phyloP scores from a whole-genome alignment of 1,140 invertebrate species.

The Ips nitidus region DNA sequence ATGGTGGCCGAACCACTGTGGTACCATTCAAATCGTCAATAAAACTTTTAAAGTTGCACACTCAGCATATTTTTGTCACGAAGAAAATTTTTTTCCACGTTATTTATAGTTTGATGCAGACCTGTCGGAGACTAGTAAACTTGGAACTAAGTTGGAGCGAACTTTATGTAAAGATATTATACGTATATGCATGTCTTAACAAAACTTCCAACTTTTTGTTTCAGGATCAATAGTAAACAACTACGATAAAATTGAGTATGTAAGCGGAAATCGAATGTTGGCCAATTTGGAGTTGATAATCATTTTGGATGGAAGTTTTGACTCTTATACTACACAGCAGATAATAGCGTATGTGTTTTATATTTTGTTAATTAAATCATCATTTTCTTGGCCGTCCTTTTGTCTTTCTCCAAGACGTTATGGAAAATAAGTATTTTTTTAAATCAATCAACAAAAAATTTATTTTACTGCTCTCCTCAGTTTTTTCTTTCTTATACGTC shows the following conservation, averaged over 20 bases:
- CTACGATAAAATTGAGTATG: conserved; percentile 39
- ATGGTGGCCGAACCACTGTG: too few species aligned
- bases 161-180: conserved; percentile 7
- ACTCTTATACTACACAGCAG: conserved; percentile 39
- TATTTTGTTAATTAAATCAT: background rate
- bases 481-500: too few species aligned
- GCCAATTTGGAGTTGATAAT: conserved; percentile 43
- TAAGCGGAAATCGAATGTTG: conserved; percentile 28
- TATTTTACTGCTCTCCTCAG: too few species aligned
- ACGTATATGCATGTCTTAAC: background rate
- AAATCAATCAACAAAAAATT: too few species aligned
- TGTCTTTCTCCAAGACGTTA: background rate
- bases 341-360: conserved; percentile 41
- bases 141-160: conserved; percentile 6
- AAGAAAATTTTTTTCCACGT: background rate
- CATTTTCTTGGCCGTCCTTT: conserved; percentile 3
- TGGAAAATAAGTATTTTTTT: too few species aligned
- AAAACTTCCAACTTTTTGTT: conserved; percentile 14
- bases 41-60: too few species aligned
- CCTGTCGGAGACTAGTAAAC: background rate
- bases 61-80: too few species aligned
- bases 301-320: conserved; percentile 44
- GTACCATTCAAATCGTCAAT: too few species aligned
- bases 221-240: conserved; percentile 27
- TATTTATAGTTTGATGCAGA: conserved; percentile 8